These are phyloP conservation scores for Lasioglossum oenotherae DNA, from an alignment of 2,888 invertebrate species.

Conservation along the genomic window DNA sequence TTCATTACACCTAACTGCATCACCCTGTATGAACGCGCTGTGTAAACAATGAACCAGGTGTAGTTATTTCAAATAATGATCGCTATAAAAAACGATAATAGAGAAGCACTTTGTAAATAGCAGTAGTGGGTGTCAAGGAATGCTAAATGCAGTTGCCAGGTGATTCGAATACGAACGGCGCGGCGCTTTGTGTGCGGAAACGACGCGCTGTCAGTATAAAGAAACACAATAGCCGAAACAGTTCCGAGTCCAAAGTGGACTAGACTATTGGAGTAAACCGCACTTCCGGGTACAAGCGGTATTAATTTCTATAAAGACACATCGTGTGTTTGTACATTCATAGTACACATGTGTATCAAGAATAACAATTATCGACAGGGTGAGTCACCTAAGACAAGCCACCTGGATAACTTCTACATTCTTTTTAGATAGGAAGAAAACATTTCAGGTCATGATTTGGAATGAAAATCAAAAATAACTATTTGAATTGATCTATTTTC, in stretches of 20 bases:
- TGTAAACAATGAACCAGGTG: background rate
- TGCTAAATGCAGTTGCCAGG: slow-evolving; percentile 49
- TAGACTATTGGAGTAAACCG: slow-evolving; percentile 43
- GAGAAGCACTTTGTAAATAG: background rate
- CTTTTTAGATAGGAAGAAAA: too few relatives aligned
- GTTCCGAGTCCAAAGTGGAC: slow-evolving; percentile 46
- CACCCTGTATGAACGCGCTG: background rate
- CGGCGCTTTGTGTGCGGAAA: slow-evolving; percentile 6
- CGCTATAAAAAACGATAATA: background rate
- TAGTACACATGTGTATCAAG: background rate
- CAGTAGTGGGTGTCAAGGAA: background rate
- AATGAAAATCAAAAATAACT: background rate
- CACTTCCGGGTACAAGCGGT: slow-evolving; percentile 32
- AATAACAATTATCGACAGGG: background rate
- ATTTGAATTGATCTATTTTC: too few relatives aligned
- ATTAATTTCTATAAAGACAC: background rate
- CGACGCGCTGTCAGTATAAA: slow-evolving; percentile 28
- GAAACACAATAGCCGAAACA: slow-evolving; percentile 51
- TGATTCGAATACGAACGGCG: slow-evolving; percentile 12
- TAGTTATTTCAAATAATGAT: background rate
- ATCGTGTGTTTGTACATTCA: background rate
- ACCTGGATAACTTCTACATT: too few relatives aligned
- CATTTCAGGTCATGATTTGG: too few relatives aligned
- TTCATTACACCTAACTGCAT: background rate
- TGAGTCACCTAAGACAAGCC: too few relatives aligned